These are phyloP conservation scores for Anhinga anhinga DNA, from an alignment of 2,113 vertebrate species.

Conservation along the genomic window DNA sequence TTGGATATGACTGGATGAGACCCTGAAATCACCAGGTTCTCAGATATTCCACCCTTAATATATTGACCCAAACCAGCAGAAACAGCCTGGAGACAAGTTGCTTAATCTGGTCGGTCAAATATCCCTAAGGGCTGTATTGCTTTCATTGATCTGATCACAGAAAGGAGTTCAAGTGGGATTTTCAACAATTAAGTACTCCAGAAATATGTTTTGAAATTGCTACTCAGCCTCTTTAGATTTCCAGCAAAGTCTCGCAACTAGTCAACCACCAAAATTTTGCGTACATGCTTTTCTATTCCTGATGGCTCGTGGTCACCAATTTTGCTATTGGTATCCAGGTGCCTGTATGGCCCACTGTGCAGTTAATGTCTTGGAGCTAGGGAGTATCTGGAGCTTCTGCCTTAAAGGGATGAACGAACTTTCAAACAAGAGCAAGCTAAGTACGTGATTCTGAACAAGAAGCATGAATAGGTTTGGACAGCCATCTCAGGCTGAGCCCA, in stretches of 20 bases:
- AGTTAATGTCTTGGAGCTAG: background rate
- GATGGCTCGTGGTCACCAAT: background rate
- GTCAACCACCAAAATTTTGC: background rate
- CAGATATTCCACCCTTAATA: background rate
- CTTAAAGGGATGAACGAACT: background rate
- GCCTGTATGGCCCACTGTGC: background rate
- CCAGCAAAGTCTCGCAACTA: background rate
- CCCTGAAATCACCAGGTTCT: background rate
- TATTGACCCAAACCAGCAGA: background rate
- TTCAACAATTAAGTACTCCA: background rate
- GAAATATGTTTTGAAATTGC: background rate
- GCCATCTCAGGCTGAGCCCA: background rate
- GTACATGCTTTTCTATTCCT: background rate
- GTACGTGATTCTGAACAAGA: background rate
- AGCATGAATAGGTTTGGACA: background rate
- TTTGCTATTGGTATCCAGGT: background rate
- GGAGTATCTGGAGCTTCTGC: background rate
- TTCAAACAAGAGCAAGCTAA: background rate
- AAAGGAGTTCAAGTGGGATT: background rate
- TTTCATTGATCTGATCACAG: background rate
- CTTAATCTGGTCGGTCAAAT: background rate
- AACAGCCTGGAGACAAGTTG: background rate
- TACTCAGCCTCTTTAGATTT: background rate
- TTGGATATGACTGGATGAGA: background rate
- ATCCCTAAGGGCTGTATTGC: background rate